A percentile compares a stretch with the other conserved stretches of the same genome.
Evolutionary conservation across 2,888 invertebrate genomes (phyloP).

Genomic region (Bellardia pandia): DNA sequence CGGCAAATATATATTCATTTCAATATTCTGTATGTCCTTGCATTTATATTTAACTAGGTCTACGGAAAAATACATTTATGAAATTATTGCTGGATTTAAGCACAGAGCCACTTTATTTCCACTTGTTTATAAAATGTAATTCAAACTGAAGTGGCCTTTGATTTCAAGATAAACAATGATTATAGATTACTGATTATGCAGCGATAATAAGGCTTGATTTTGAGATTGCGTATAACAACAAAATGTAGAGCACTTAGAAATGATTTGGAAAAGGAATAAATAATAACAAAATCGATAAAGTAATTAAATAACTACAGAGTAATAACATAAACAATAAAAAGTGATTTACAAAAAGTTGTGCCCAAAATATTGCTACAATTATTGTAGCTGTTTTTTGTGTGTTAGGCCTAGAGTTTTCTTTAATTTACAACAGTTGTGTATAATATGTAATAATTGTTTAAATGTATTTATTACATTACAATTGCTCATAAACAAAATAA

Average conservation of each 20-base stretch:
- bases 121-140: neutral
- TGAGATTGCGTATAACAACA: neutral
- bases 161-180: neutral
- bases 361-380: too few species aligned
- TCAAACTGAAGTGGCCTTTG: constrained; percentile 6
- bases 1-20: too few species aligned
- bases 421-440: too few species aligned
- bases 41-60: neutral
- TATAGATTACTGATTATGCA: neutral
- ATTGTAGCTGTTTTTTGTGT: too few species aligned
- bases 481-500: neutral
- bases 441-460: too few species aligned
- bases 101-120: neutral
- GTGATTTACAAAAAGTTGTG: too few species aligned
- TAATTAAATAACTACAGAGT: too few species aligned
- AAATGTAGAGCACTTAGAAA: neutral
- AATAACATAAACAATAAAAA: too few species aligned
- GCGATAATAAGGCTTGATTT: neutral
- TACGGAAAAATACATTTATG: neutral
- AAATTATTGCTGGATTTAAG: neutral
- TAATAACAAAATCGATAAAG: too few species aligned
- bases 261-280: neutral
- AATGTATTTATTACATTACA: too few species aligned
- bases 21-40: neutral
- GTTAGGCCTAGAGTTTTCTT: too few species aligned